These are phyloP conservation scores for Acanthacorydalis orientalis DNA, from an alignment of 2,888 invertebrate genomes.

Conservation along the genomic window DNA sequence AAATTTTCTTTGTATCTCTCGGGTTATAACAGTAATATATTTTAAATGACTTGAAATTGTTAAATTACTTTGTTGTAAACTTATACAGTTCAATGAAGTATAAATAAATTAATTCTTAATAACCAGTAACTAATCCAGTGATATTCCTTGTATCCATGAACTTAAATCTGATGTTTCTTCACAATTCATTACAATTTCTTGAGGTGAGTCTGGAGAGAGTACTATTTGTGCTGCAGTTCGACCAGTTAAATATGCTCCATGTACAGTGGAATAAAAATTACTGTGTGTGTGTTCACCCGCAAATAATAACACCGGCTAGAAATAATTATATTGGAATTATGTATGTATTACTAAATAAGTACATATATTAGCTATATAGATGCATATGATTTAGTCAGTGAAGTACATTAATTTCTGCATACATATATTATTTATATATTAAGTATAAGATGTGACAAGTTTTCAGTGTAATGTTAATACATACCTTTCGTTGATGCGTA, in stretches of 20 bases:
- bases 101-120: background rate
- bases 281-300: constrained; percentile 94
- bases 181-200: constrained; percentile 52
- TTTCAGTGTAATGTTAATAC: constrained; percentile 10
- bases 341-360: too few species aligned
- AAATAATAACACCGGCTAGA: constrained; percentile 69
- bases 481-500: constrained; percentile 53
- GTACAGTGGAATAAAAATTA: constrained; percentile 87
- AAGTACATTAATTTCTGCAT: too few species aligned
- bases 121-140: constrained; percentile 37
- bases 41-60: too few species aligned
- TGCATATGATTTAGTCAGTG: too few species aligned
- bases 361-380: too few species aligned
- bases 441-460: constrained; percentile 5
- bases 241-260: constrained; percentile 84
- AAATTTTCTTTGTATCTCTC: too few species aligned
- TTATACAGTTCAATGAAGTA: too few species aligned
- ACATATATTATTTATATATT: too few species aligned
- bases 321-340: constrained; percentile 13
- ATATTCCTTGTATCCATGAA: constrained; percentile 79
- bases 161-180: constrained; percentile 65
- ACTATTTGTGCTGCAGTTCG: constrained; percentile 62
- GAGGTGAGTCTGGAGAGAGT: constrained; percentile 40
- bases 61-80: too few species aligned
- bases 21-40: too few species aligned